A percentile compares a stretch with the other conserved stretches of the same genome.
These are phyloP conservation scores for Vireo griseus DNA, from an alignment of 2,797 vertebrate species.

Conservation along the genomic window DNA sequence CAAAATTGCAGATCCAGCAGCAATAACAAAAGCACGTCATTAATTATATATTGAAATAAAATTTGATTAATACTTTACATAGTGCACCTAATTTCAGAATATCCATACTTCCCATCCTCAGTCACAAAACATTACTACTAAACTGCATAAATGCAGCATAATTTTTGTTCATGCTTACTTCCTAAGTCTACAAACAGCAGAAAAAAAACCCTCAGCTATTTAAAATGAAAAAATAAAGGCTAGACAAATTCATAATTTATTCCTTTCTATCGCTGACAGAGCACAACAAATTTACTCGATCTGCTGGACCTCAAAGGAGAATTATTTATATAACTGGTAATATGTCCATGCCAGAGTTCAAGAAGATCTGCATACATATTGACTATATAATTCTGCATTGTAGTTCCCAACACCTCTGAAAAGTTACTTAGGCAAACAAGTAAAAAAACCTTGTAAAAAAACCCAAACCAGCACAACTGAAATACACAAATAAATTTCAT, in stretches of 20 bases:
- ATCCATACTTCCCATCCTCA: background rate
- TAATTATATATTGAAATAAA: background rate
- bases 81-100: background rate
- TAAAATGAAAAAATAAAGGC: background rate
- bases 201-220: background rate
- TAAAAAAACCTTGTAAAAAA: background rate
- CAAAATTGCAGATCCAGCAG: background rate
- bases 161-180: background rate
- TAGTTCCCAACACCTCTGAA: background rate
- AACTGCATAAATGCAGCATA: background rate
- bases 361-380: background rate
- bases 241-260: background rate
- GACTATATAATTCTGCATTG: background rate
- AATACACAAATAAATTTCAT: background rate
- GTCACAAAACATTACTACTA: background rate
- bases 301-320: background rate
- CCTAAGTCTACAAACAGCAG: background rate
- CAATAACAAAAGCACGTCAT: background rate
- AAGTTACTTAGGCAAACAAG: background rate
- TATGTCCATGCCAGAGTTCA: background rate
- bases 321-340: background rate
- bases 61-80: background rate
- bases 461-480: background rate
- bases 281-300: background rate
- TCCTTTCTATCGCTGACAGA: background rate